A percentile compares a stretch with the other conserved stretches of the same genome.
phyloP scores from a whole-genome alignment of 1,140 invertebrate genomes.

The Vanessa atalanta region DNA sequence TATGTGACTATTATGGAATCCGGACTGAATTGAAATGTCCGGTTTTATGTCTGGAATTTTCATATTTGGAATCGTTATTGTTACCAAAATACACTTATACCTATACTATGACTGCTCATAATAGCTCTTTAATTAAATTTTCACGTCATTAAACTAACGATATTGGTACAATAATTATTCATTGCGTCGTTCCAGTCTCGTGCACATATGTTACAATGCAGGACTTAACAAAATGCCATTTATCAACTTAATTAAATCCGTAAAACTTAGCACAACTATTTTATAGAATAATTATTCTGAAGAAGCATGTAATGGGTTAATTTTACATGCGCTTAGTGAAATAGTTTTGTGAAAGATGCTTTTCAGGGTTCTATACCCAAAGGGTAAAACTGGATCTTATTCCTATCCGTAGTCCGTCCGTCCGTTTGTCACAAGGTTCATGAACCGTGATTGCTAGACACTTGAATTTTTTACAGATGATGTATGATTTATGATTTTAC shows the following conservation, averaged over 20 bases:
- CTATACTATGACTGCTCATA: background rate
- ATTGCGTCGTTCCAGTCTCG: background rate
- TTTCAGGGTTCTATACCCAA: too few species aligned
- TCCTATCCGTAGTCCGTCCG: too few species aligned
- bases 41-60: background rate
- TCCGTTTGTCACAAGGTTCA: too few species aligned
- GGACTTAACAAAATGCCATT: slow-evolving; percentile 10
- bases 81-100: background rate
- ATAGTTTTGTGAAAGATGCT: background rate
- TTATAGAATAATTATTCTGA: background rate
- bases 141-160: slow-evolving; percentile 5
- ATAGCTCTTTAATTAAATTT: background rate
- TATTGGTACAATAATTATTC: slow-evolving; percentile 12
- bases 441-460: too few species aligned
- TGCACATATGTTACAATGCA: slow-evolving; percentile 16
- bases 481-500: too few species aligned
- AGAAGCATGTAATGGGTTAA: background rate
- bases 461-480: too few species aligned
- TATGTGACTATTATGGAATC: too few species aligned
- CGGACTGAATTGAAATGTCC: too few species aligned
- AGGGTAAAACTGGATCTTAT: too few species aligned
- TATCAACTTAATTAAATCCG: slow-evolving; percentile 10
- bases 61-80: background rate
- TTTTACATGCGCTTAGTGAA: background rate
- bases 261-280: background rate